Conservation (phyloP, 1,140 invertebrate genomes). For the Microplitis mediator region DNA sequence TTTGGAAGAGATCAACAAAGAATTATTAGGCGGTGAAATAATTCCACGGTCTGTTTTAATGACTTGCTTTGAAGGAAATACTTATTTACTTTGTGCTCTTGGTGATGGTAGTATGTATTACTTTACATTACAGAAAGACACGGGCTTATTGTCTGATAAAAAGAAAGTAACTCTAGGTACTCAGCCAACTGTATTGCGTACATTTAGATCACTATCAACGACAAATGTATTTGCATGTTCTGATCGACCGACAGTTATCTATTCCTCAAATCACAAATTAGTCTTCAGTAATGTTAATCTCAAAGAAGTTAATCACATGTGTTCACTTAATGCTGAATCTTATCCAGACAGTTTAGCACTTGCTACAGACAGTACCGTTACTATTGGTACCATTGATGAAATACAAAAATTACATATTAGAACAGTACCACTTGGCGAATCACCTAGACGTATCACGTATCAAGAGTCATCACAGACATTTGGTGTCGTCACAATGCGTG, state of each 20-base stretch:
- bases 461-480: conserved; percentile 95
- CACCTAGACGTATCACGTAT: conserved; percentile 91
- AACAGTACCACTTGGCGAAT: conserved; percentile 92
- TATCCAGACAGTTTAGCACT: conserved; percentile 95
- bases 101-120: conserved; percentile 99
- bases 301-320: conserved; percentile 98
- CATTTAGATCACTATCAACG: conserved; percentile 89
- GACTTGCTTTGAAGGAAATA: conserved; percentile 90
- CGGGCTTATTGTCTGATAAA: conserved; percentile 77
- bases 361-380: conserved; percentile 90
- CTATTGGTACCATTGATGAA: conserved; percentile 98
- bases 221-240: conserved; percentile 99
- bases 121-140: conserved; percentile 80
- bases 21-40: conserved; percentile 91
- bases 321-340: conserved; percentile 91
- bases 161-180: conserved; percentile 96
- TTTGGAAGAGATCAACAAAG: conserved; percentile 80
- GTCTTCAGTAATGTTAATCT: conserved; percentile 99
- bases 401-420: conserved; percentile 98
- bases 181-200: conserved; percentile 91
- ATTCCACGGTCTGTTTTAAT: conserved; percentile 95
- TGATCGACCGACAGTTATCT: conserved; percentile 97
- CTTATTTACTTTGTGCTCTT: conserved; percentile 90
- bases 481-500: conserved; percentile 88
- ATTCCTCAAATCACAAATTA: conserved; percentile 98